These are phyloP conservation scores for Aphodius granarius DNA, from an alignment of 2,888 invertebrate species.

Conservation along the genomic window DNA sequence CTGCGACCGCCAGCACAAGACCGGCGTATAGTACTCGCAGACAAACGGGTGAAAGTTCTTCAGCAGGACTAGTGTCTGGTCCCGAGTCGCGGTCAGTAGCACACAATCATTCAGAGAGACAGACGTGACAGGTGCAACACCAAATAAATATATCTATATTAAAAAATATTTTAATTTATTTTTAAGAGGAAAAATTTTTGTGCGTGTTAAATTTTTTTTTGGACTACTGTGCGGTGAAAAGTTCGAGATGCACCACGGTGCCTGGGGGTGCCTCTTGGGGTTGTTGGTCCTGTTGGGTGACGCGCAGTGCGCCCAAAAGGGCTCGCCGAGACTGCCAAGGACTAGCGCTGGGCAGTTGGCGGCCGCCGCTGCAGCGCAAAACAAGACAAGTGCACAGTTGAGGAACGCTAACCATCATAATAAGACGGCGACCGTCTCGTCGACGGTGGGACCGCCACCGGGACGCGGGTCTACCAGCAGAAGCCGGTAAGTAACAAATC, in stretches of 20 bases:
- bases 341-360: conserved; percentile 62
- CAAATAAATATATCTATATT: not conserved
- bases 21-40: not conserved
- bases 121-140: conserved; percentile 41
- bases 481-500: conserved; percentile 41
- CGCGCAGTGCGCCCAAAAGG: conserved; percentile 47
- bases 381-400: conserved; percentile 48
- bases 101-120: conserved; percentile 46
- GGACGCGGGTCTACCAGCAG: conserved; percentile 45
- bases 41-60: conserved; percentile 39
- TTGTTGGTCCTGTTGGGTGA: conserved; percentile 43
- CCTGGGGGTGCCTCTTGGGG: conserved; percentile 37
- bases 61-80: conserved; percentile 39
- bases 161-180: not conserved
- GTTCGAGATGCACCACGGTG: conserved; percentile 44
- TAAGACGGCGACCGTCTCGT: conserved; percentile 34
- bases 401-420: conserved; percentile 28
- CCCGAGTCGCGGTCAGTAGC: conserved; percentile 47
- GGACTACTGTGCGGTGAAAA: not conserved
- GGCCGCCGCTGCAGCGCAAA: conserved; percentile 51
- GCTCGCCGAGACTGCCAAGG: conserved; percentile 59
- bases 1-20: conserved; percentile 25
- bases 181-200: not conserved
- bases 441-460: conserved; percentile 45
- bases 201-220: not conserved